phyloP scores from a whole-genome alignment of 2,113 vertebrate genomes.

The Microcebus griseorufus region DNA sequence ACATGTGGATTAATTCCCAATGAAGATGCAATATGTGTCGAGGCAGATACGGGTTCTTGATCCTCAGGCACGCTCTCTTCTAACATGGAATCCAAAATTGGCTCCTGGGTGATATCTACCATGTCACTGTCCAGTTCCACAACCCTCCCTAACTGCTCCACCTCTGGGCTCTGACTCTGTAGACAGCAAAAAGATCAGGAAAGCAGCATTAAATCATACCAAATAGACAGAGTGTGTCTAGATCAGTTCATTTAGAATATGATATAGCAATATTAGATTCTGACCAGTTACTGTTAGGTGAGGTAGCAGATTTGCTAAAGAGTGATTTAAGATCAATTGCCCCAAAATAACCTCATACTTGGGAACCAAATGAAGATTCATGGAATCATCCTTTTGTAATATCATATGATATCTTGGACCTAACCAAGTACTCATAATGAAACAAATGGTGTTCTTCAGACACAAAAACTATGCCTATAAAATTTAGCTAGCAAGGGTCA shows the following conservation, averaged over 20 bases:
- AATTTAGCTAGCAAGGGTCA: conserved; percentile 10
- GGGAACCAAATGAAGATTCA: neutral
- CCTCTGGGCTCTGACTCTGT: conserved; percentile 88
- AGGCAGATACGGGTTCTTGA: conserved; percentile 87
- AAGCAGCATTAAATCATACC: conserved; percentile 52
- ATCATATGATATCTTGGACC: neutral
- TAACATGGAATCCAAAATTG: conserved; percentile 79
- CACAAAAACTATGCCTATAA: neutral
- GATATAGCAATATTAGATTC: neutral
- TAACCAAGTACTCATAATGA: neutral
- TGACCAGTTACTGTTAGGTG: neutral
- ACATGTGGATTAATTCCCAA: conserved; percentile 95
- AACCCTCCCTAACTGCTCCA: conserved; percentile 87
- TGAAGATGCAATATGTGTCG: conserved; percentile 90
- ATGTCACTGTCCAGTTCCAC: conserved; percentile 97
- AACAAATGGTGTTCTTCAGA: conserved; percentile 4
- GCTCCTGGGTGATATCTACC: conserved; percentile 96
- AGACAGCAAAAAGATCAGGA: conserved; percentile 66
- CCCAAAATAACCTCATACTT: neutral
- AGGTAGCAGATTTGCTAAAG: conserved; percentile 19
- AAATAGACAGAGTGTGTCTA: neutral
- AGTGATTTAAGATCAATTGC: neutral
- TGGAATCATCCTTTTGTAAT: neutral
- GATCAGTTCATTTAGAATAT: neutral
- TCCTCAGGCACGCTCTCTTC: conserved; percentile 84